A percentile compares a stretch with the other conserved stretches of the same genome.
phyloP scores from a whole-genome alignment of 2,113 vertebrate species.

The Melanerpes aurifrons region DNA sequence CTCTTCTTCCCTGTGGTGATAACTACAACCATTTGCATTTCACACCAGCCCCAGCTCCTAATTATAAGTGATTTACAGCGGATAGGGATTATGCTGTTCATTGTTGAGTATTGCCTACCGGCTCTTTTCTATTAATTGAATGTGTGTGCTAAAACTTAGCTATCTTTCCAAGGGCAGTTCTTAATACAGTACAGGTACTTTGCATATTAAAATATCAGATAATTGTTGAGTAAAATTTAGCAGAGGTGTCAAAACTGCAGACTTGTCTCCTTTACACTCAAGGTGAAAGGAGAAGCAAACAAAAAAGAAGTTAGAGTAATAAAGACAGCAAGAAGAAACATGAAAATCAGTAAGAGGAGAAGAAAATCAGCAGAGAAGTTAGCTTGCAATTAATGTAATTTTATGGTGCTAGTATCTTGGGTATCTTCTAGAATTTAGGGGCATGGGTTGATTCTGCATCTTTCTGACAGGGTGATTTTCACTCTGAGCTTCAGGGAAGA shows the following conservation, averaged over 20 bases:
- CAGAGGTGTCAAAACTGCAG: background rate
- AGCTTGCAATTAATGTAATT: constrained; percentile 35
- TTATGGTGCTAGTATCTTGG: constrained; percentile 42
- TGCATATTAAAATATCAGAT: background rate
- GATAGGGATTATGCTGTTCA: constrained; percentile 5
- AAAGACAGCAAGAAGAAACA: background rate
- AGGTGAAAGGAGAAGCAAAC: background rate
- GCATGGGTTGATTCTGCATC: constrained; percentile 2
- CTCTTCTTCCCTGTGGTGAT: constrained; percentile 21
- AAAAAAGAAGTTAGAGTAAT: background rate
- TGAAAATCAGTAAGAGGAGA: background rate
- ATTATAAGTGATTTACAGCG: constrained; percentile 56
- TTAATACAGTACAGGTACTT: background rate
- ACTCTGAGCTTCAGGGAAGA: constrained; percentile 23
- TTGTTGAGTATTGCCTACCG: constrained; percentile 30
- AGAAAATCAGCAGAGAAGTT: constrained; percentile 14
- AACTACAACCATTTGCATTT: constrained; percentile 49
- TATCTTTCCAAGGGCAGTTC: constrained; percentile 8
- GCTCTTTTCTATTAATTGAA: constrained; percentile 40
- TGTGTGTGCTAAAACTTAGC: constrained; percentile 10
- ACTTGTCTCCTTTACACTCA: background rate
- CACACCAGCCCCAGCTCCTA: constrained; percentile 21
- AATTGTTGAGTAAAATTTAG: constrained; percentile 8
- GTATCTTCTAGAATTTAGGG: constrained; percentile 33
- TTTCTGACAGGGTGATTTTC: constrained; percentile 44